Evolutionary conservation across 2,888 invertebrate genomes (phyloP).

Genomic region (Eristalinus sepulchralis): DNA sequence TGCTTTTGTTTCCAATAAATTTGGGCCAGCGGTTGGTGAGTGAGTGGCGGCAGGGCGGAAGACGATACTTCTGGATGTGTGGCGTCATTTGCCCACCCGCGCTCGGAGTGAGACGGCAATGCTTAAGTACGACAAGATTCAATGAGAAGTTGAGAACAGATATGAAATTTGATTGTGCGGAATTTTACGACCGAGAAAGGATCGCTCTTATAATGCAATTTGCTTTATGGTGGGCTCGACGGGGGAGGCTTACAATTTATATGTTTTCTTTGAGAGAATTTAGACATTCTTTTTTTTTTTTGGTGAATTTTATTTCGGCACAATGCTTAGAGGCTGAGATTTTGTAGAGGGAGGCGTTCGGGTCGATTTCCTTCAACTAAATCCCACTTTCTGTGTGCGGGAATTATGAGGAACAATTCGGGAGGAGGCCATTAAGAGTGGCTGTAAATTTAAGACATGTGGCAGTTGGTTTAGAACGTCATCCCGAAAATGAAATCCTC

Average conservation of each 20-base stretch:
- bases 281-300: neutral
- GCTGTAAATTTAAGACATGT: neutral
- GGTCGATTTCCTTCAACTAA: no score
- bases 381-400: neutral
- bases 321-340: neutral
- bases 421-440: neutral
- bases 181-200: slow-evolving; percentile 18
- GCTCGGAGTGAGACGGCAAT: neutral
- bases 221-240: neutral
- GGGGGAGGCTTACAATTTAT: neutral
- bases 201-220: neutral
- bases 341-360: no score
- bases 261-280: neutral
- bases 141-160: slow-evolving; percentile 32
- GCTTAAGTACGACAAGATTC: neutral
- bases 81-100: neutral
- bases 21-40: neutral
- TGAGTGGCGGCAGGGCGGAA: neutral
- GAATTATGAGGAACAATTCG: neutral
- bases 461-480: neutral
- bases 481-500: no score
- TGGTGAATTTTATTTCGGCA: neutral
- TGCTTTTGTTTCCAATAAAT: neutral
- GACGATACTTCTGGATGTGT: neutral
- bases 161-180: slow-evolving; percentile 37